Evolutionary conservation across 2,113 vertebrate species (phyloP).

Genomic region (Indri indri): DNA sequence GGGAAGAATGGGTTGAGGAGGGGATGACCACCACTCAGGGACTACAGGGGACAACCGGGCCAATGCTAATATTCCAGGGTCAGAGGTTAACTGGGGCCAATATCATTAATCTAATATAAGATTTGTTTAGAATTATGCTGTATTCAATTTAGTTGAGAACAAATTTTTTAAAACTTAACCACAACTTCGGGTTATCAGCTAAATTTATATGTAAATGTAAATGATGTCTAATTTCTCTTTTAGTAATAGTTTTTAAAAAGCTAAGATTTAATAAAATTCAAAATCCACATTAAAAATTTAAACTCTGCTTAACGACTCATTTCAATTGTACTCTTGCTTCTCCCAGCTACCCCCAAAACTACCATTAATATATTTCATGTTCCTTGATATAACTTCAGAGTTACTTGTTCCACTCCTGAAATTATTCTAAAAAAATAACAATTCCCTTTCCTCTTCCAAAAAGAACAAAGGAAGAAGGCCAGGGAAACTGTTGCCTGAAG

Average conservation of each 20-base stretch:
- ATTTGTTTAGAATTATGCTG: constrained; percentile 43
- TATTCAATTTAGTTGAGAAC: constrained; percentile 39
- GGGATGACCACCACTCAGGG: not conserved
- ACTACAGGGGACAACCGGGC: not conserved
- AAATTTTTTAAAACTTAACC: constrained; percentile 32
- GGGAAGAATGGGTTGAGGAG: not conserved
- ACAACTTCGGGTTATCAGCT: constrained; percentile 38
- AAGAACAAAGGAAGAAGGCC: constrained; percentile 22
- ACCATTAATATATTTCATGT: not conserved
- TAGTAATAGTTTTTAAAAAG: constrained; percentile 49
- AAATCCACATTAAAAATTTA: constrained; percentile 49
- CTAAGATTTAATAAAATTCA: constrained; percentile 51
- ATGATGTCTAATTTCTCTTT: not conserved
- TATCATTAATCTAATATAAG: constrained; percentile 36
- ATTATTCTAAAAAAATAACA: constrained; percentile 30
- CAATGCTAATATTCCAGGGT: constrained; percentile 11
- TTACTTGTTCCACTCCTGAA: constrained; percentile 7
- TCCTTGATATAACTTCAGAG: constrained; percentile 15
- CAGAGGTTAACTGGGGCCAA: not conserved
- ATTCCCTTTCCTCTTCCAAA: constrained; percentile 11
- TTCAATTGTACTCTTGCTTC: constrained; percentile 21
- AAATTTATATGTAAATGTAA: constrained; percentile 36
- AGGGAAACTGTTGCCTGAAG: not conserved
- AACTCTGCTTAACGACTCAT: constrained; percentile 37
- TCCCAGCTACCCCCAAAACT: not conserved